phyloP scores from a whole-genome alignment of 1,140 invertebrate species.

The Zophobas morio region DNA sequence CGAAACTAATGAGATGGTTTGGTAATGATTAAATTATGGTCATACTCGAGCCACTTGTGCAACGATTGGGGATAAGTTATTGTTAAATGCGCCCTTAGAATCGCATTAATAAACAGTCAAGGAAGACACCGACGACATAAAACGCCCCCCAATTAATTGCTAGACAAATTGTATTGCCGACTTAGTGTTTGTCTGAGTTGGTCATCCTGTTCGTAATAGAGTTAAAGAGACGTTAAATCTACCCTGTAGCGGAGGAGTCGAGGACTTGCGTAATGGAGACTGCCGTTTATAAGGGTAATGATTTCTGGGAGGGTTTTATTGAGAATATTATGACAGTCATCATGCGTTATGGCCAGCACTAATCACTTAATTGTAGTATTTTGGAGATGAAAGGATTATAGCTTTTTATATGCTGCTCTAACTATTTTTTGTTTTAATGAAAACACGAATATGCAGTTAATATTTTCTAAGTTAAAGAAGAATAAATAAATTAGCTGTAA shows the following conservation, averaged over 20 bases:
- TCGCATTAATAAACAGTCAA: slow-evolving; percentile 27
- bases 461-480: no score
- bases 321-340: not conserved
- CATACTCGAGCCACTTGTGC: not conserved
- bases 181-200: slow-evolving; percentile 9
- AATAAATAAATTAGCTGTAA: no score
- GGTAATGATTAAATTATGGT: not conserved
- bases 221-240: slow-evolving; percentile 28
- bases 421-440: no score
- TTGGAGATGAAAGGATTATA: no score
- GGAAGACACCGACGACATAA: slow-evolving; percentile 10
- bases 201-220: slow-evolving; percentile 14
- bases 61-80: slow-evolving; percentile 17
- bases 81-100: slow-evolving; percentile 32
- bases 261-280: not conserved
- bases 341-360: not conserved
- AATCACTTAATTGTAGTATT: not conserved
- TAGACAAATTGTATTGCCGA: slow-evolving; percentile 23
- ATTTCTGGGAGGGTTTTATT: slow-evolving; percentile 10
- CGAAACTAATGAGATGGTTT: not conserved
- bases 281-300: not conserved
- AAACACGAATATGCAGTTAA: no score
- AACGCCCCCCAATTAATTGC: slow-evolving; percentile 18
- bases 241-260: not conserved
- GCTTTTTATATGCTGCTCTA: no score